These are phyloP conservation scores for Dynastes maya DNA, from an alignment of 2,888 invertebrate species.

Conservation along the genomic window DNA sequence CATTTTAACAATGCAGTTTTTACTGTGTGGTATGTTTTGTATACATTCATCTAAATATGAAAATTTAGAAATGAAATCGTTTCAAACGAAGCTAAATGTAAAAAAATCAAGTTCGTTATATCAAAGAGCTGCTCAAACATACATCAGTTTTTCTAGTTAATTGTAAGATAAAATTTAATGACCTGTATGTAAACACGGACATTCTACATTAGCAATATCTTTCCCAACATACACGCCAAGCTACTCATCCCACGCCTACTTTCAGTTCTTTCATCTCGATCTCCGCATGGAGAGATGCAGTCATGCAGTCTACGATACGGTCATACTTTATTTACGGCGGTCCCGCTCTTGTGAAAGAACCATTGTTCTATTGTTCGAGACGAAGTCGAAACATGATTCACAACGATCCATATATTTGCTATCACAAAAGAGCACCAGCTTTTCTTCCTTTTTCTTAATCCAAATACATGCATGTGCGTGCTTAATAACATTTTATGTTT, in stretches of 20 bases:
- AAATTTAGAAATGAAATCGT: too few species aligned
- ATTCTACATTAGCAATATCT: too few species aligned
- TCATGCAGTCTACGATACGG: constrained; percentile 42
- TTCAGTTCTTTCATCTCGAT: constrained; percentile 29
- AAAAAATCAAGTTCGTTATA: too few species aligned
- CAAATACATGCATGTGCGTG: not conserved
- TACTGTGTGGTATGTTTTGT: too few species aligned
- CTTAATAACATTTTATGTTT: not conserved
- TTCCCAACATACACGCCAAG: not conserved
- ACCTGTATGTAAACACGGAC: too few species aligned
- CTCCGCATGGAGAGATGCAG: constrained; percentile 14
- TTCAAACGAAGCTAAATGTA: too few species aligned
- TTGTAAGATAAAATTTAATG: too few species aligned
- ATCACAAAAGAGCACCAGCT: constrained; percentile 18
- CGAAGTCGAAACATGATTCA: constrained; percentile 35
- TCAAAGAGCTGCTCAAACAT: too few species aligned
- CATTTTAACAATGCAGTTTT: too few species aligned
- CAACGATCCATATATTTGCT: constrained; percentile 15
- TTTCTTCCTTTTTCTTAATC: constrained; percentile 10
- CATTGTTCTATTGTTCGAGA: constrained; percentile 41
- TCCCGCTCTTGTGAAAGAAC: constrained; percentile 22
- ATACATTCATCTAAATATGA: too few species aligned
- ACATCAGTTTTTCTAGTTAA: too few species aligned
- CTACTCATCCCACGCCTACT: constrained; percentile 27
- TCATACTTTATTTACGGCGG: constrained; percentile 37